Evolutionary conservation across 2,888 invertebrate species (phyloP).

Genomic region (Oscheius sp.): DNA sequence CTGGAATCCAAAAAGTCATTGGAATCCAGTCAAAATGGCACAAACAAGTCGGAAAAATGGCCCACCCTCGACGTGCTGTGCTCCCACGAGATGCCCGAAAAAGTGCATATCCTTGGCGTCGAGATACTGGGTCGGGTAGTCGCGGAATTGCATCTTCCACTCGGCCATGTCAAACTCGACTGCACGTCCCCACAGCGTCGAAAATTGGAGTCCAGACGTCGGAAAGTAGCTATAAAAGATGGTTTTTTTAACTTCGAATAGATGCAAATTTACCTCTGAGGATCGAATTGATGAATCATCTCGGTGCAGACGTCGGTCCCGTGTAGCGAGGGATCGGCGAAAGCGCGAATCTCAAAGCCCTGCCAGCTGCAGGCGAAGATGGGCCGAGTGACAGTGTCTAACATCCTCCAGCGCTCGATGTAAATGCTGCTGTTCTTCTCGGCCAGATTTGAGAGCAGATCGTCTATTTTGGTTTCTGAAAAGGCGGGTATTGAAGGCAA

Average conservation of each 20-base stretch:
- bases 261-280: conserved; percentile 61
- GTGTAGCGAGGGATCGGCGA: conserved; percentile 89
- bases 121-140: conserved; percentile 94
- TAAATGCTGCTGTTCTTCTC: conserved; percentile 95
- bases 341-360: conserved; percentile 81
- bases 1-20: conserved; percentile 20
- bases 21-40: too few relatives aligned
- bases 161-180: conserved; percentile 85
- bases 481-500: neutral
- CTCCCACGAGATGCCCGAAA: conserved; percentile 90
- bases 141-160: conserved; percentile 88
- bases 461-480: conserved; percentile 80
- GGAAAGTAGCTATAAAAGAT: conserved; percentile 26
- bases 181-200: conserved; percentile 90
- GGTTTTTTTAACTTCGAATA: neutral
- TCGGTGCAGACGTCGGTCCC: conserved; percentile 83
- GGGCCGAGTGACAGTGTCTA: conserved; percentile 76
- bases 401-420: conserved; percentile 81
- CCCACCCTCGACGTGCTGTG: conserved; percentile 78
- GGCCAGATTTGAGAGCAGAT: conserved; percentile 86
- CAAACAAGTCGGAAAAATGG: too few relatives aligned
- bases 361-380: conserved; percentile 84
- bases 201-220: conserved; percentile 54
- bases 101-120: conserved; percentile 82
- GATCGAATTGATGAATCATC: conserved; percentile 85